Conservation (phyloP, 2,113 vertebrate species). For the Caloenas nicobarica region DNA sequence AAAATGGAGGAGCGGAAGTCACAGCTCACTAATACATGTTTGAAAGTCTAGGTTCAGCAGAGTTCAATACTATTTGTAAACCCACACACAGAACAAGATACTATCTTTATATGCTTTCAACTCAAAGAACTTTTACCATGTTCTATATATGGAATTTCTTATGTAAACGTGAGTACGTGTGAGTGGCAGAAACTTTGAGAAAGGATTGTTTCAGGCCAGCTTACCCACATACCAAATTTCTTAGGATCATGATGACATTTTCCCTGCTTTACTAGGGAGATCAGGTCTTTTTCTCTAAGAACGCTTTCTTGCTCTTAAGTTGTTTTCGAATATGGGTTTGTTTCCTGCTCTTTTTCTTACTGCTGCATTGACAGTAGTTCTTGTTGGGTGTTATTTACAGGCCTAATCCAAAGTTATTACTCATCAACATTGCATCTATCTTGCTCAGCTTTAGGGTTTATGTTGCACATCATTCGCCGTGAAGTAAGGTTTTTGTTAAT, state of each 20-base stretch:
- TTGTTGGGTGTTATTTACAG: not conserved
- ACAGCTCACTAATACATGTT: not conserved
- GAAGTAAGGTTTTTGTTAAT: not conserved
- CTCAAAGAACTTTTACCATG: not conserved
- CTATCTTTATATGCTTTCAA: not conserved
- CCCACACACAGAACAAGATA: not conserved
- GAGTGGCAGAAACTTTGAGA: not conserved
- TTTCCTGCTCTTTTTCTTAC: not conserved
- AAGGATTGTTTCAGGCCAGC: not conserved
- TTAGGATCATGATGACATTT: not conserved
- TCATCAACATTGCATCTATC: not conserved
- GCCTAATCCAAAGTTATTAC: not conserved
- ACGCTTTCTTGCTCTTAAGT: not conserved
- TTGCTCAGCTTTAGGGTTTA: not conserved
- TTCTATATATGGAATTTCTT: not conserved
- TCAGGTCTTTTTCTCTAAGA: not conserved
- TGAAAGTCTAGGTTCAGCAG: not conserved
- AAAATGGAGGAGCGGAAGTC: not conserved
- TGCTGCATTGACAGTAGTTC: not conserved
- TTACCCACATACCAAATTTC: not conserved
- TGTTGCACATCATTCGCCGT: not conserved
- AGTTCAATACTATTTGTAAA: not conserved
- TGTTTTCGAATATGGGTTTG: not conserved
- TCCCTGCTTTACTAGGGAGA: not conserved
- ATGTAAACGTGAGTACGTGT: fast-evolving